Base-by-base conservation (phyloP, 2,888 invertebrate species). In the Epinotia ramella region DNA sequence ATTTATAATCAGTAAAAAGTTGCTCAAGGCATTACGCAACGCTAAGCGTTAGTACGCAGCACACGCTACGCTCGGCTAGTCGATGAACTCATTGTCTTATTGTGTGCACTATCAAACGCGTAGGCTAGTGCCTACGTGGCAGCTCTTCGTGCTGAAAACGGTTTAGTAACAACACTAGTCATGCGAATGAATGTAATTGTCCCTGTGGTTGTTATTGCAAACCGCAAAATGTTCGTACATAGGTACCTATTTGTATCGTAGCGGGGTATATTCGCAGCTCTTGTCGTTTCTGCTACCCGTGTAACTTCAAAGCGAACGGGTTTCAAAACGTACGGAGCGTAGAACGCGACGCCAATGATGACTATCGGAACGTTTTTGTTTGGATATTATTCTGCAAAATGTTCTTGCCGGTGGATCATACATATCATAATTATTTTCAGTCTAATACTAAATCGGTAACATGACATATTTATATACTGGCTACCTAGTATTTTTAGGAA, bases 11-110 rank as follows among this genome's bases (percentile, higher is more conserved):
- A 33, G 33, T 83, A 84, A 87, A 87, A 88, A 88, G 86, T 87
- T 81, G 88, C 86, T 87, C 89, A 89, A 89, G 88, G 87, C 85
- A 81, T 91, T 92, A 89, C 89, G 88, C 89, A 91, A 92, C 85
- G 84, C 83, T 86, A 11, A 11, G n/a, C 40, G 40, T 69, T 40
- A 44, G 16, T 46, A 84, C 84, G 84, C 84, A 40, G 40, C 40
- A 33, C 33, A 86, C 84, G 83, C 79, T 80, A 79, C 77, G 67
- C 79, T 80, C 62, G 78, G 81, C 80, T 83, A 84, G 83, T 80
- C 82, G 86, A 87, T 87, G 84, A 86, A 86, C 84, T 85, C 88
- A 86, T 86, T 88, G 88, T 88, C 84, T 85, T 82, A 81, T 82
- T 83, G 82, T 85, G 82, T 20, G 83, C 81, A 83, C 79, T 85